Evolutionary conservation across 1,140 invertebrate genomes (phyloP), one percentile per base, ranked within the genome.

Genomic region (Probaryconus sp.): DNA sequence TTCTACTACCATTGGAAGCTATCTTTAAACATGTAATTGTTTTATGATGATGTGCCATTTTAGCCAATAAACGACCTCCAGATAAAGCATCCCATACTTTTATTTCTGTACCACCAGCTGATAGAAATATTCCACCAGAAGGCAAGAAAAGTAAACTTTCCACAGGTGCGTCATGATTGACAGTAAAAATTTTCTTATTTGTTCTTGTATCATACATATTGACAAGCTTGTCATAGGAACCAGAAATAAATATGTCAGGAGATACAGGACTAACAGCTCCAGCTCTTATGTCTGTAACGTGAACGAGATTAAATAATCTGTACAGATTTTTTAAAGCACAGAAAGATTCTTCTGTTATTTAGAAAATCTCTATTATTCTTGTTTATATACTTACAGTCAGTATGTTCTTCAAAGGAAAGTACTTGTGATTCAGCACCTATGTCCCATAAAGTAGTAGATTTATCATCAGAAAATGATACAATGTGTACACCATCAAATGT

Each of bases 401-500:
- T 90, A 84, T 97, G 96, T 45, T 91, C 91, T 58, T 91, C 90
- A 81, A 93, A 96, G 11, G 86, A 90, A 21, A 89, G 74, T 80
- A 92, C 76, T 89, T 91, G 88, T 72, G 92, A 91, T 85, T 97
- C 95, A 77, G 90, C 94, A 3, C 94, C 89, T 80, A 99, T 94
- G 81, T 99, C 97, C 96, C 96, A 98, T 5, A 98, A 70, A 65
- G 89, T 89, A 4, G 95, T 91, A n/a, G 92, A 90, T 86, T 96
- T 97, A 83, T 99, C 97, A 89, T 99, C 97, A 4, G 96, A 96
- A 84, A 96, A 98, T 79, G 96, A 97, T 3, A 94, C 90, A 20
- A 99, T 89, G 53, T 94, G 93, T 20, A 92, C 85, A 78, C 94
- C 92, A 82, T 94, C 93, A 21, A 90, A 88, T 9, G 95, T 91